These are phyloP conservation scores for Pongo pygmaeus DNA, from an alignment of 2,113 vertebrate species.

Conservation along the genomic window DNA sequence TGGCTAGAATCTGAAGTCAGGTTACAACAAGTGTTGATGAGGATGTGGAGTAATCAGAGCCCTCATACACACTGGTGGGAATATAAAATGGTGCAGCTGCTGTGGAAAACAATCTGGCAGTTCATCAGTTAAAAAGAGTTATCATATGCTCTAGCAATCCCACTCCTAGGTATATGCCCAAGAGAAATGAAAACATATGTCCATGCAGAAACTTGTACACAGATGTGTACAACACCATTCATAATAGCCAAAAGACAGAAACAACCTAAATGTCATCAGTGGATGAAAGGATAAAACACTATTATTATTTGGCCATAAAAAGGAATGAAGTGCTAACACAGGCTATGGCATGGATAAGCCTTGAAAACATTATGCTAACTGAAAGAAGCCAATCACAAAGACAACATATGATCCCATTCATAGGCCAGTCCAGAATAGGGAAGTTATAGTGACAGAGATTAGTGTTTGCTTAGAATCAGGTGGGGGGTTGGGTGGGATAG, in stretches of 20 bases:
- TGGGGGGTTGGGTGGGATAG: background rate
- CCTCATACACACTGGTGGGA: background rate
- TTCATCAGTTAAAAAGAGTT: background rate
- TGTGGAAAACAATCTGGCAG: background rate
- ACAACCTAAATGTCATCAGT: background rate
- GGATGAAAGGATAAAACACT: background rate
- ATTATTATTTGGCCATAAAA: conserved; percentile 1
- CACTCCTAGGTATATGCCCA: background rate
- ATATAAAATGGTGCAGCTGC: background rate
- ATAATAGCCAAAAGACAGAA: background rate
- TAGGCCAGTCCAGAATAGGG: background rate
- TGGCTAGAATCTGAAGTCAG: background rate
- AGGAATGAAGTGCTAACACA: background rate
- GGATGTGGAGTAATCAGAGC: background rate
- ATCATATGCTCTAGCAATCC: background rate
- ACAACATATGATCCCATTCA: background rate
- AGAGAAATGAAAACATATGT: background rate
- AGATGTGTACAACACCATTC: background rate
- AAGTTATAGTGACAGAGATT: background rate
- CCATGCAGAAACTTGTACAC: background rate
- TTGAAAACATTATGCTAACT: background rate
- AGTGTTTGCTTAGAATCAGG: background rate
- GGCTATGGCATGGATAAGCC: background rate
- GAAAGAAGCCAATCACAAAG: conserved; percentile 6
- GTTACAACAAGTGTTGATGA: background rate